A percentile compares a stretch with the other conserved stretches of the same genome.
Evolutionary conservation across 1,140 invertebrate genomes (phyloP).

Genomic region (Watersipora subatra): DNA sequence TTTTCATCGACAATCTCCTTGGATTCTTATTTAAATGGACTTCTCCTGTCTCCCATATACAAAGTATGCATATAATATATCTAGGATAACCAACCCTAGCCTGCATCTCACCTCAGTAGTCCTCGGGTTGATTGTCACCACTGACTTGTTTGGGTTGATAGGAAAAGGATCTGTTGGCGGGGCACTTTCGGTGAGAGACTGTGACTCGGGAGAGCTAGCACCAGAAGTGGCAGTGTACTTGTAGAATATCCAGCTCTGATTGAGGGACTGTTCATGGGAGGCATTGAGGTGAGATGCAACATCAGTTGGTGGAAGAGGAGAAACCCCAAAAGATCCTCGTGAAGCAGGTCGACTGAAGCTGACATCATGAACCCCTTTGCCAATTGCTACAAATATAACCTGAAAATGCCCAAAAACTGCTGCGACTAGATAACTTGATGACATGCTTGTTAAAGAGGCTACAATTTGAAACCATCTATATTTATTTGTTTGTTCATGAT

Average conservation of each 20-base stretch:
- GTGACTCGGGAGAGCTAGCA: neutral
- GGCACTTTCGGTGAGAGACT: neutral
- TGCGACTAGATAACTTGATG: too few species aligned
- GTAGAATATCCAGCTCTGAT: constrained; percentile 32
- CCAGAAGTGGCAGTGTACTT: constrained; percentile 16
- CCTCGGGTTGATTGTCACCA: constrained; percentile 35
- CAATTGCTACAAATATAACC: too few species aligned
- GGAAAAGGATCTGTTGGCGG: neutral
- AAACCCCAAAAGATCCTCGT: constrained; percentile 16
- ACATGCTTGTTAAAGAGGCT: too few species aligned
- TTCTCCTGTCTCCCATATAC: too few species aligned
- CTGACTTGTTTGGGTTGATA: constrained; percentile 36
- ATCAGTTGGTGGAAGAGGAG: constrained; percentile 5
- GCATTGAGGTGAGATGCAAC: constrained; percentile 4
- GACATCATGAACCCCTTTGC: constrained; percentile 21
- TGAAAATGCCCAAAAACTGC: too few species aligned
- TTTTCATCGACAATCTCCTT: too few species aligned
- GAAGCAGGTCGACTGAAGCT: constrained; percentile 18
- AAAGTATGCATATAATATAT: too few species aligned
- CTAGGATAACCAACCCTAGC: too few species aligned
- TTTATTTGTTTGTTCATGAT: too few species aligned
- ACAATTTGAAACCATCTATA: too few species aligned
- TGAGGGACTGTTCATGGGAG: constrained; percentile 12
- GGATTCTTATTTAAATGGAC: too few species aligned
- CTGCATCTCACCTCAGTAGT: constrained; percentile 40